Evolutionary conservation across 2,888 invertebrate species (phyloP).

Genomic region (Polymixis flavicincta): DNA sequence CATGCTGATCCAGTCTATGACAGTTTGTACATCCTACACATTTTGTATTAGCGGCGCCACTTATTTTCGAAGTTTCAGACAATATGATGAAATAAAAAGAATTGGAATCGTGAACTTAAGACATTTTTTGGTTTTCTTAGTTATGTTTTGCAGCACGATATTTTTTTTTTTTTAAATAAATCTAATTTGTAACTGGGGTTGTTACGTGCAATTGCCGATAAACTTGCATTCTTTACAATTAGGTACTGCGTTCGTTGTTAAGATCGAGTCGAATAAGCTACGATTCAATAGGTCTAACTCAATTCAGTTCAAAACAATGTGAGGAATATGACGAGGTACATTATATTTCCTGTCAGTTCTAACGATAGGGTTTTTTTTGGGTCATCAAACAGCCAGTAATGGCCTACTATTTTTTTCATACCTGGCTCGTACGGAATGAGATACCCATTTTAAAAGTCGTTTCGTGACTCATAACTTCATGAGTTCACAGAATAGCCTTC

Average conservation of each 20-base stretch:
- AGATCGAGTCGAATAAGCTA: constrained; percentile 12
- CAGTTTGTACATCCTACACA: constrained; percentile 91
- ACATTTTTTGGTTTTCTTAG: not conserved
- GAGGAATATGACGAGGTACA: constrained; percentile 4
- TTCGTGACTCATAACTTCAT: constrained; percentile 55
- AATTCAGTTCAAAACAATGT: constrained; percentile 8
- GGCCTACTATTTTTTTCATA: constrained; percentile 25
- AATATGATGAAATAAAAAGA: no score
- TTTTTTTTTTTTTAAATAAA: no score
- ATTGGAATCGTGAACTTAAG: not conserved
- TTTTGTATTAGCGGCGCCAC: constrained; percentile 13
- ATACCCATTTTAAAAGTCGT: constrained; percentile 47
- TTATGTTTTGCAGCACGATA: not conserved
- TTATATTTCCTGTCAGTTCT: not conserved
- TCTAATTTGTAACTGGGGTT: constrained; percentile 8
- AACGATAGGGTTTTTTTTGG: constrained; percentile 14
- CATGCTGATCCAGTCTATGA: constrained; percentile 94
- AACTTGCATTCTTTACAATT: constrained; percentile 18
- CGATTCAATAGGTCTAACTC: not conserved
- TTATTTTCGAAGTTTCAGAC: not conserved
- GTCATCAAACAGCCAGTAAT: constrained; percentile 1
- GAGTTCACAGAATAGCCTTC: constrained; percentile 46
- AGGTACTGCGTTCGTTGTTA: constrained; percentile 14
- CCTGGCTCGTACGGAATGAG: constrained; percentile 18
- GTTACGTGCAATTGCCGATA: constrained; percentile 23